Conservation (phyloP, 2,113 vertebrate genomes). For the human region GRCh38 chrX:25476501-25477000, state of each 20-base stretch:
- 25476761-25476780: not conserved
- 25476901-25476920: not conserved
- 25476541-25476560: not conserved
- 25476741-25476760: constrained; percentile 44
- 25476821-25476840: constrained; percentile 6
- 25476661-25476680: not conserved
- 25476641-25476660: not conserved
- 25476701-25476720: constrained; percentile 17
- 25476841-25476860: not conserved
- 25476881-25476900: constrained; percentile 36
- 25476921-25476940: not conserved
- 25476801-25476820: constrained; percentile 37
- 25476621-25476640: constrained; percentile 50
- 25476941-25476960: not conserved
- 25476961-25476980: not conserved
- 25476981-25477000: not conserved
- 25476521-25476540: constrained; percentile 66
- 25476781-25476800: not conserved
- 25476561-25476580: constrained; percentile 55
- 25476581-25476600: constrained; percentile 62
- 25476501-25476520: constrained; percentile 58
- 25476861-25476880: constrained; percentile 7
- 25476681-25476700: constrained; percentile 16
- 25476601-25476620: constrained; percentile 53
- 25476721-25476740: not conserved